Evolutionary conservation across 2,113 vertebrate genomes (phyloP).

Genomic region (Rhinolophus ferrumequinum): DNA sequence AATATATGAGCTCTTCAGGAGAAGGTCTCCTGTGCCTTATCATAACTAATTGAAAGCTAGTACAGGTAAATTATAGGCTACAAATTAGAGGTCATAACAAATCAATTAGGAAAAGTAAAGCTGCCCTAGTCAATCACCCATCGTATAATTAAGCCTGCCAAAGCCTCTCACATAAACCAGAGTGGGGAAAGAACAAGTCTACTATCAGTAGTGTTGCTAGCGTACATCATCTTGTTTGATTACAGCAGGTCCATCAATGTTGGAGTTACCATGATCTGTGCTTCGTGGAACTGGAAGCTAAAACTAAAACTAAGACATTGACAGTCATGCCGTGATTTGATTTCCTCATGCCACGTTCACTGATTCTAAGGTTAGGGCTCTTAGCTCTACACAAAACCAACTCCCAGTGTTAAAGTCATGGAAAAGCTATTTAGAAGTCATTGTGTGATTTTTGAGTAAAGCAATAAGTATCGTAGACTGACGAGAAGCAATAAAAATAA

Average conservation of each 20-base stretch:
- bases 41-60: conserved; percentile 60
- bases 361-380: neutral
- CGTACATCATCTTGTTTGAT: neutral
- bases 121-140: conserved; percentile 12
- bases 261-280: neutral
- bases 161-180: neutral
- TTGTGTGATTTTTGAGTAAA: neutral
- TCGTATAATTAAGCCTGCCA: conserved; percentile 52
- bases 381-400: neutral
- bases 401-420: neutral
- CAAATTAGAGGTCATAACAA: conserved; percentile 49
- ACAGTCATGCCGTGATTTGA: neutral
- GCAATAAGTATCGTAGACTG: neutral
- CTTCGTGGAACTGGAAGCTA: neutral
- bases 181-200: neutral
- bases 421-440: neutral
- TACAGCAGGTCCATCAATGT: neutral
- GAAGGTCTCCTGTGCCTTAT: neutral
- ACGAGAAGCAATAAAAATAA: neutral
- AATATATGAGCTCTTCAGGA: neutral
- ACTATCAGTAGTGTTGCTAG: neutral
- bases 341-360: neutral
- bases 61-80: conserved; percentile 49
- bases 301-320: neutral
- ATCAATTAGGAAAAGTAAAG: conserved; percentile 53